Evolutionary conservation across 2,888 invertebrate species (phyloP).

Genomic region (Sminthurinus aureus): DNA sequence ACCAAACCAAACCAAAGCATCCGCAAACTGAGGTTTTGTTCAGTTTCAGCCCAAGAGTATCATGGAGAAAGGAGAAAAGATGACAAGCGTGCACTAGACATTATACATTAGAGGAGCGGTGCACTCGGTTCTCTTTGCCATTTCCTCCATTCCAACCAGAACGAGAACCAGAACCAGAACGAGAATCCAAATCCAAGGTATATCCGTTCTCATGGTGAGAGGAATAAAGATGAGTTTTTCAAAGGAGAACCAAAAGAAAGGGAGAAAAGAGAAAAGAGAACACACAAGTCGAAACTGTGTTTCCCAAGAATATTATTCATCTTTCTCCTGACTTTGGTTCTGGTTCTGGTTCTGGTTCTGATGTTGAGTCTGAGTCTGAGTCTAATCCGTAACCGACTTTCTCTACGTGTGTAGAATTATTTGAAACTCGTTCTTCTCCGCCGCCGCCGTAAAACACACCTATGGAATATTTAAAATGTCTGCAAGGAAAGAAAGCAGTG

Average conservation of each 20-base stretch:
- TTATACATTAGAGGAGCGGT: not conserved
- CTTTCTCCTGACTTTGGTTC: not conserved
- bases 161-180: too few species aligned
- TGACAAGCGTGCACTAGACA: not conserved
- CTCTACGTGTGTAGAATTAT: not conserved
- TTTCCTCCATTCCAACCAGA: too few species aligned
- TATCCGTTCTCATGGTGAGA: not conserved
- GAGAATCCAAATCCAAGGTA: not conserved
- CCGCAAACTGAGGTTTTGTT: not conserved
- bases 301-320: constrained; percentile 16
- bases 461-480: constrained; percentile 5
- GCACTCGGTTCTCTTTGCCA: not conserved
- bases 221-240: not conserved
- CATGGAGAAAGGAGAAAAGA: not conserved
- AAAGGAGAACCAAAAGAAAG: not conserved
- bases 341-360: not conserved
- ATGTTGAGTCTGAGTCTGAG: not conserved
- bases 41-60: not conserved
- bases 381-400: constrained; percentile 20
- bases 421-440: not conserved
- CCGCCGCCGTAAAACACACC: not conserved
- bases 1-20: not conserved
- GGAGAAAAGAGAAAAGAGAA: not conserved
- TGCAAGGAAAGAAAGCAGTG: not conserved
- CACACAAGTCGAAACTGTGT: not conserved